Base-by-base conservation (phyloP, 2,888 invertebrate genomes). In the Nomada ferruginata region DNA sequence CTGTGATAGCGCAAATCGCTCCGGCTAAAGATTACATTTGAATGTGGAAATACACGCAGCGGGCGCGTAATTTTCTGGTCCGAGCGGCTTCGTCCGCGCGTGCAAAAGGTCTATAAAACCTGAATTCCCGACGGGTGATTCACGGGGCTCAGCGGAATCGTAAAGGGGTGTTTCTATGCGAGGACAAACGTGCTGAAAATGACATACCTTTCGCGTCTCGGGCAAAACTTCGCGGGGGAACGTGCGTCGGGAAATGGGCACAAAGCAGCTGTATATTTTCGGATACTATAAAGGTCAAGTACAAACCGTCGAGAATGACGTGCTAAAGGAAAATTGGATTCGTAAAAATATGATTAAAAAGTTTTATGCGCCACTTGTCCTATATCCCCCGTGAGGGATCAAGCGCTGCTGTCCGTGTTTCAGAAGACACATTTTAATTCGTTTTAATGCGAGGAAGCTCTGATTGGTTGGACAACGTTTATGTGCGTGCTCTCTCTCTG, bases 171-270 rank as follows among this genome's bases (percentile, higher is more conserved):
- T 84, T 87, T 81, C 85, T 80, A 53, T 36, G 79, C 68, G 83
- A 76, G 85, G 87, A 87, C 87, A 87, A 87, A 87, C 87, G 83
- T 71, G 81, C 73, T 87, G 80, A 83, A 85, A 87, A 87, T 87
- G 76, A 79, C 80, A 68, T 59, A 66, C 78, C 74, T 79, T 71
- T 66, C 57, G 74, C 66, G 73, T 79, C 76, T 57, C 61, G 69
- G 44, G 75, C 64, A 64, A 78, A 78, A 75, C 78, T 78, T 36
- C 47, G 66, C 42, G 44, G 42, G 20, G 73, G 73, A 20, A 57
- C 11, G 59, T 36, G 65, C 70, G 76, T 74, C 65, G 65, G n/a
- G 66, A 60, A 77, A 73, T 59, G 50, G 44, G 10, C 60, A 63
- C 61, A 70, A 72, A 82, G 29, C 60, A 47, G 60, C 82, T 82